phyloP scores from a whole-genome alignment of 2,797 vertebrate species.

The Enteromius argenteus region DNA sequence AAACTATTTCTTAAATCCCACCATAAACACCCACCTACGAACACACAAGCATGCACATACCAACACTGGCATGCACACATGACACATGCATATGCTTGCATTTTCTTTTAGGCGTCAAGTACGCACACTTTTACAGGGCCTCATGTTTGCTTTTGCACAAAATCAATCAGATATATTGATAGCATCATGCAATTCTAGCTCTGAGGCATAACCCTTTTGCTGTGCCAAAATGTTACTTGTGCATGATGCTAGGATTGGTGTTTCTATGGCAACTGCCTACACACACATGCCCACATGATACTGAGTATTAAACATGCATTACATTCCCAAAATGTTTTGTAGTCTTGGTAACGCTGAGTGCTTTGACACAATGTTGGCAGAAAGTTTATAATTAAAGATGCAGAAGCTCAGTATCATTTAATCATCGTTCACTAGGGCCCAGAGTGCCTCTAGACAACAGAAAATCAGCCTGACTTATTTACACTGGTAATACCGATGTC shows the following conservation, averaged over 20 bases:
- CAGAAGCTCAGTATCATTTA: conserved; percentile 27
- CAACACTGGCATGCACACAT: conserved; percentile 24
- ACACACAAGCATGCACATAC: conserved; percentile 38
- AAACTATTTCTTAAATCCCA: conserved; percentile 55
- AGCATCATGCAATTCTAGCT: conserved; percentile 52
- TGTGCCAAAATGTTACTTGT: conserved; percentile 72
- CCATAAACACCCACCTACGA: conserved; percentile 36
- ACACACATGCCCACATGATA: conserved; percentile 73
- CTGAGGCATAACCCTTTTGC: conserved; percentile 60
- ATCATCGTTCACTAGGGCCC: background rate
- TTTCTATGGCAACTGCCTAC: conserved; percentile 80
- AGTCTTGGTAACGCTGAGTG: conserved; percentile 63
- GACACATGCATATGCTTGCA: background rate
- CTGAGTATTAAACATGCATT: conserved; percentile 68
- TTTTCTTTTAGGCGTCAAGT: background rate
- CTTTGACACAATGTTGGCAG: conserved; percentile 52
- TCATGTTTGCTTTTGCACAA: conserved; percentile 14
- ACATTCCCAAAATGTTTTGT: conserved; percentile 63
- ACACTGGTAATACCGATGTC: background rate
- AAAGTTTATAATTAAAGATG: conserved; percentile 66
- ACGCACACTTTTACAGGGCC: background rate
- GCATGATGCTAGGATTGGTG: conserved; percentile 76
- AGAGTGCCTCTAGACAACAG: conserved; percentile 4
- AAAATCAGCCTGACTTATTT: conserved; percentile 7
- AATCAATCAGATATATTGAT: conserved; percentile 65